A percentile compares a stretch with the other conserved stretches of the same genome.
Evolutionary conservation across 2,113 vertebrate species (phyloP).

Genomic region (Anolis sagrei): DNA sequence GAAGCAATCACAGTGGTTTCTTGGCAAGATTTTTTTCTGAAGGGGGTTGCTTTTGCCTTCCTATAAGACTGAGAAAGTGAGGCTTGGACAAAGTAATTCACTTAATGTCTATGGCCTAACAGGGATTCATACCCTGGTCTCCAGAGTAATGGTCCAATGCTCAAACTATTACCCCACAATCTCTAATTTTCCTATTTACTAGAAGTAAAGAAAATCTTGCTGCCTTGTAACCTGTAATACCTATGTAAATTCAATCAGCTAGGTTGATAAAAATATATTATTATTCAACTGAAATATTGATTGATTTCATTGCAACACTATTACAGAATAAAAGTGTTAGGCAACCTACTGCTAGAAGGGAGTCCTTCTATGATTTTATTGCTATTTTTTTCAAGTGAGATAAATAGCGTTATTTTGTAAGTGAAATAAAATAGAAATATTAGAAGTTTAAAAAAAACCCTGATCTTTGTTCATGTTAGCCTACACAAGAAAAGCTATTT

Average conservation of each 20-base stretch:
- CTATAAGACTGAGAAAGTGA: no score
- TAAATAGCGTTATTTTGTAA: background rate
- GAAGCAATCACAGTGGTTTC: no score
- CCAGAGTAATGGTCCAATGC: no score
- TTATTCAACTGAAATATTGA: background rate
- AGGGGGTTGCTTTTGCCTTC: no score
- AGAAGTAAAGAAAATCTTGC: background rate
- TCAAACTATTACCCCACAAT: no score
- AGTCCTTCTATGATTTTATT: background rate
- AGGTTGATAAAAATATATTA: background rate
- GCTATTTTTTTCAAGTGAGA: background rate
- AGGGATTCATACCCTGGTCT: no score
- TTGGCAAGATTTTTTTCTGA: no score
- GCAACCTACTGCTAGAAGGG: background rate
- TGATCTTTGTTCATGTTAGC: background rate
- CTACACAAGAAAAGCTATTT: conserved; percentile 18
- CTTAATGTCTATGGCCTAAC: no score
- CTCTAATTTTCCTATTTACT: background rate
- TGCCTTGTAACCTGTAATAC: background rate
- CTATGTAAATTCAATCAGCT: conserved; percentile 5
- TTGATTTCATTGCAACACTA: background rate
- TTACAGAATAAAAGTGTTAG: background rate
- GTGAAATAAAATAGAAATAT: background rate
- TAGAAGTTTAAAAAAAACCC: background rate
- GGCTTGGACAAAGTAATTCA: no score